These are phyloP conservation scores for Aphelinus certus DNA, from an alignment of 1,140 invertebrate species.

Conservation along the genomic window DNA sequence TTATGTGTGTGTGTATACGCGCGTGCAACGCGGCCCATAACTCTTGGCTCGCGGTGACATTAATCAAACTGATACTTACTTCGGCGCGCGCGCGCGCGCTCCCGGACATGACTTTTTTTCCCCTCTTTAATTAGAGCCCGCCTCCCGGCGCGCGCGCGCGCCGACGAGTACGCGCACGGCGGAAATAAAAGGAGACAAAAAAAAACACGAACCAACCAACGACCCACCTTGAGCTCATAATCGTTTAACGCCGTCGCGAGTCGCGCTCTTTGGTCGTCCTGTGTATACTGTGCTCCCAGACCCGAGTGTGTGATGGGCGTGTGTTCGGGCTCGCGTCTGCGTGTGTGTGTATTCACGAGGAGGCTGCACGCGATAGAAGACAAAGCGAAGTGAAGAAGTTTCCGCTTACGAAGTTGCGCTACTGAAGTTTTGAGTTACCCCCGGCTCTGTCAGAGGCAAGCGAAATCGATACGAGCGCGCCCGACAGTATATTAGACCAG, in stretches of 20 bases:
- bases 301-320: no score
- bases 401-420: no score
- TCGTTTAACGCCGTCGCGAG: slow-evolving; percentile 46
- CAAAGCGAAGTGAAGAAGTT: no score
- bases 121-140: slow-evolving; percentile 52
- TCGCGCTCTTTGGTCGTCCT: slow-evolving; percentile 34
- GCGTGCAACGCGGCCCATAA: not conserved
- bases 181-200: not conserved
- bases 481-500: no score
- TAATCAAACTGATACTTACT: slow-evolving; percentile 51
- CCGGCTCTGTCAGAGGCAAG: no score
- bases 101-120: slow-evolving; percentile 37
- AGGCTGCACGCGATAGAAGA: not conserved
- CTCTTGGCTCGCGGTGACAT: slow-evolving; percentile 44
- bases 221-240: slow-evolving; percentile 43
- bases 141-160: slow-evolving; percentile 36
- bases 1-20: not conserved
- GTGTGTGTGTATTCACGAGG: not conserved
- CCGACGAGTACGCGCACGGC: slow-evolving; percentile 33
- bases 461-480: no score
- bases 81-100: no score
- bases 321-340: not conserved
- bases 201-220: slow-evolving; percentile 5
- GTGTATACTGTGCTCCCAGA: no score
- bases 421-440: no score